Percentiles rank a stretch among this genome's conserved stretches.
Conservation (phyloP, 1,140 invertebrate species). For the Caenorhabditis latens region DNA sequence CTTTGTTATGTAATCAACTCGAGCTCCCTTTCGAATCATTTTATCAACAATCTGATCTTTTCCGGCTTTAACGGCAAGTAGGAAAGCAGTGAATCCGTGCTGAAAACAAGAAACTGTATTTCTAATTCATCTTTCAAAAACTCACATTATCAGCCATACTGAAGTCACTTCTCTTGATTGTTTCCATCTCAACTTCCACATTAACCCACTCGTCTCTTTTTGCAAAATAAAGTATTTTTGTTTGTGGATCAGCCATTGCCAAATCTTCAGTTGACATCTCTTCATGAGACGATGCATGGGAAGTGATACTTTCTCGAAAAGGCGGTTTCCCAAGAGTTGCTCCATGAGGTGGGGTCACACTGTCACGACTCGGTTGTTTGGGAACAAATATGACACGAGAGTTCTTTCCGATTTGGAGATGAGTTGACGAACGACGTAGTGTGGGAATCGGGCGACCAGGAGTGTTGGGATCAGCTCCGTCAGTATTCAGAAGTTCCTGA, state of each 20-base stretch:
- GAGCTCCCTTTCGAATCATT: slow-evolving; percentile 71
- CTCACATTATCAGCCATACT: slow-evolving; percentile 69
- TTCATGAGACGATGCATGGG: slow-evolving; percentile 43
- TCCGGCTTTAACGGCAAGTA: slow-evolving; percentile 74
- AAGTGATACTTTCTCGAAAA: slow-evolving; percentile 41
- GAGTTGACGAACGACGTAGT: slow-evolving; percentile 23
- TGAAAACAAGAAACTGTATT: slow-evolving; percentile 52
- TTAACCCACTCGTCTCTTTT: slow-evolving; percentile 74
- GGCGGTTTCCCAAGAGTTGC: not conserved
- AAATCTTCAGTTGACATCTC: slow-evolving; percentile 55
- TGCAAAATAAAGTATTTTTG: slow-evolving; percentile 68
- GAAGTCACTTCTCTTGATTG: slow-evolving; percentile 63
- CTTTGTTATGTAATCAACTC: slow-evolving; percentile 61
- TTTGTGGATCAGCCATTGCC: slow-evolving; percentile 67
- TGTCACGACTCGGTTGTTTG: not conserved
- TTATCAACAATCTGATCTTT: slow-evolving; percentile 68
- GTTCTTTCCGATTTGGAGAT: slow-evolving; percentile 32
- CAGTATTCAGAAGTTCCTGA: slow-evolving; percentile 12
- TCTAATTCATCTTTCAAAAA: not conserved
- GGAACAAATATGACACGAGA: slow-evolving; percentile 34
- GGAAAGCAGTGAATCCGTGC: slow-evolving; percentile 73
- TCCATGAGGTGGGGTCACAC: not conserved
- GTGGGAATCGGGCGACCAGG: not conserved
- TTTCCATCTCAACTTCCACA: slow-evolving; percentile 66
- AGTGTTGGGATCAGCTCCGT: not conserved